Percentiles rank a stretch among this genome's conserved stretches.
Evolutionary conservation across 2,888 invertebrate genomes (phyloP).

Genomic region (Clitarchus hookeri): DNA sequence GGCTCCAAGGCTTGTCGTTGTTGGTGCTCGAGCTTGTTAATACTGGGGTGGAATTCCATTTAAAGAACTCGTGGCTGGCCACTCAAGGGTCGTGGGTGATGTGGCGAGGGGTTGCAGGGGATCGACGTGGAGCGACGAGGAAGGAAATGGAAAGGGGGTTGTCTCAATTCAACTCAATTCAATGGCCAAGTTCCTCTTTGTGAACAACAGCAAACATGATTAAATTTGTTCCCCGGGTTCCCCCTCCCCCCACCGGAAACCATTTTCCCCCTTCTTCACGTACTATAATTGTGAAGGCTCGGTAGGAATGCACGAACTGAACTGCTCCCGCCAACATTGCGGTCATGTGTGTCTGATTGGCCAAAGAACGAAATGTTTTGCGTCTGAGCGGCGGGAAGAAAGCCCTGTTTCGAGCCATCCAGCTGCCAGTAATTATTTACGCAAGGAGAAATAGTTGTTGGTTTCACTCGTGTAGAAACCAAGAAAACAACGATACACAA

Average conservation of each 20-base stretch:
- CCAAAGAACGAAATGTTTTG: no score
- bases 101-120: not conserved
- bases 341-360: not conserved
- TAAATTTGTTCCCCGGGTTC: not conserved
- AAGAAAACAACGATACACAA: no score
- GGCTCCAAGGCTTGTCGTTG: not conserved
- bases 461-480: no score
- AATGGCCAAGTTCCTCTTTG: slow-evolving; percentile 7
- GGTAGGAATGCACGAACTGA: not conserved
- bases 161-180: slow-evolving; percentile 1
- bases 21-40: not conserved
- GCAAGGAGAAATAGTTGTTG: no score
- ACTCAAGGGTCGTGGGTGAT: not conserved
- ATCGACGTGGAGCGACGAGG: not conserved
- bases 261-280: not conserved
- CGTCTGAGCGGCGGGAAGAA: no score
- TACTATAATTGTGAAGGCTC: not conserved
- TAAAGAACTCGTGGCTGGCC: not conserved
- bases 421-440: no score
- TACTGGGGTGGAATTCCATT: not conserved
- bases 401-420: no score
- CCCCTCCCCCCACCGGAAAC: not conserved
- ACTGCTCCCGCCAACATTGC: not conserved
- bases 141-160: not conserved
- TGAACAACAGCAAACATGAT: not conserved